Percentiles rank a stretch among this genome's conserved stretches.
Evolutionary conservation across 2,888 invertebrate species (phyloP).

Genomic region (Atherix ibis): DNA sequence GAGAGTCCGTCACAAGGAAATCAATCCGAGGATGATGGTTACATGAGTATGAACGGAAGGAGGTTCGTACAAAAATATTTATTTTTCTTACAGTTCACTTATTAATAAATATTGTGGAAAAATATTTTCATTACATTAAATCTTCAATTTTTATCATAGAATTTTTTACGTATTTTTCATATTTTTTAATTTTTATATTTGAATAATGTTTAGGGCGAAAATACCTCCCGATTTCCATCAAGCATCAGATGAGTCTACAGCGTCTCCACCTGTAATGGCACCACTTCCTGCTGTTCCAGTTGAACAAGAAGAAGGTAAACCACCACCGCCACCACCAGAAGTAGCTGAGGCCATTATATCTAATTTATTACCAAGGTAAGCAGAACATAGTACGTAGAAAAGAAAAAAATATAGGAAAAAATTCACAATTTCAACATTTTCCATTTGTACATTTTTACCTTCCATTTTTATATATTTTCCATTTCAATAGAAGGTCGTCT

Average conservation of each 20-base stretch:
- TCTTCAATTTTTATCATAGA: not conserved
- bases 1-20: constrained; percentile 69
- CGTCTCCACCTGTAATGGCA: constrained; percentile 30
- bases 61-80: constrained; percentile 31
- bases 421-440: no score
- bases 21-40: constrained; percentile 81
- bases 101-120: no score
- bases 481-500: no score
- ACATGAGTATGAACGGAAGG: constrained; percentile 83
- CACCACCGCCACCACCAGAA: constrained; percentile 52
- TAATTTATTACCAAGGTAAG: constrained; percentile 56
- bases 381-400: no score
- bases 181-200: not conserved
- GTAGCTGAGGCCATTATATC: constrained; percentile 63
- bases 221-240: constrained; percentile 51
- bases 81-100: not conserved
- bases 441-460: no score
- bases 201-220: constrained; percentile 40
- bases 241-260: constrained; percentile 5
- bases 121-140: not conserved
- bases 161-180: not conserved
- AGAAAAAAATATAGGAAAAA: no score
- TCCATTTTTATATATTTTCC: no score
- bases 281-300: constrained; percentile 31
- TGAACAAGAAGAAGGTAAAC: constrained; percentile 18